Evolutionary conservation across 2,888 invertebrate species (phyloP), one percentile per base, ranked within the genome.

Genomic region (Calliopum simillimum): DNA sequence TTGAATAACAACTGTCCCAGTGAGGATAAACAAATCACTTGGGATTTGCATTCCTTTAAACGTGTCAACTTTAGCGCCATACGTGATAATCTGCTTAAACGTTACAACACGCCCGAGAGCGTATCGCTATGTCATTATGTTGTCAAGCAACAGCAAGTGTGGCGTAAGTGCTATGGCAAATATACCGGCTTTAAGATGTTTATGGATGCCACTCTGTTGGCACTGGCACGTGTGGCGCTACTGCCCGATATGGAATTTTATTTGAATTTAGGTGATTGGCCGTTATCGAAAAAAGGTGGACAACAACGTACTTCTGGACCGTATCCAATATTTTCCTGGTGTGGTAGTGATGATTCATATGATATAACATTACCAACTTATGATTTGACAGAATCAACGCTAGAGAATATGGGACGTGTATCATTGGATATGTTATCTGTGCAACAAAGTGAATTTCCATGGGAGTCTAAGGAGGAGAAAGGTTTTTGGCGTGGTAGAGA

Each of bases 101-200:
- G 89, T 75, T 97, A 93, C 83, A 89, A 95, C 84, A 91, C 90
- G 74, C 93, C 94, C 1, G 91, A 92, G 72, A 92, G 94, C 72
- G 89, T 94, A 74, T 97, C 97, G 79, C 89, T 97, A 79, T 97
- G 97, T 82, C 95, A 97, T 85, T 98, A 98, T 87, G 89, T 93
- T 11, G 87, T 98, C 11, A 93, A 94, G 84, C 86, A 91, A 76
- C 98, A 97, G 85, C 86, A 92, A 88, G 87, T 98, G 76, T 93
- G 94, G 85, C 89, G 97, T 77, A 91, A 92, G 79, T 98, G 98
- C 81, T 96, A 96, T 87, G 98, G 98, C 14, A 92, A 97, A 85
- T 94, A 98, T 88, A 93, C 96, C 13, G 98, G 96, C 0, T 99
- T 98, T 84, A 96, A 96, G 84, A 95, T 96, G 91, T 98, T 99